Evolutionary conservation across 2,113 vertebrate species (phyloP).

Genomic region (Carassius auratus): DNA sequence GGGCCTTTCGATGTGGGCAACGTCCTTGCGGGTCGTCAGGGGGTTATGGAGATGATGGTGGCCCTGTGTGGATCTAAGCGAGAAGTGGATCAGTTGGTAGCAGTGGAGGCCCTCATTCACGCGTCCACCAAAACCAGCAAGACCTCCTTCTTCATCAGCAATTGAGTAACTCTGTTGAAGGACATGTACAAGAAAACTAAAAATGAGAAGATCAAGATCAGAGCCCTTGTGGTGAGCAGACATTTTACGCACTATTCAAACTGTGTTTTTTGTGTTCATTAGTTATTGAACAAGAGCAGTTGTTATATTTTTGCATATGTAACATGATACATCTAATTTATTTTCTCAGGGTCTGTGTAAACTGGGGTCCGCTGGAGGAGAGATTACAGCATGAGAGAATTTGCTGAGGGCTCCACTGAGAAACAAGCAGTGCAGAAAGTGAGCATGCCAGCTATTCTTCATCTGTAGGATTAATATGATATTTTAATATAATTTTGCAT

Average conservation of each 20-base stretch:
- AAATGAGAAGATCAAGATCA: constrained; percentile 97
- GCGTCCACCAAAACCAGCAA: constrained; percentile 93
- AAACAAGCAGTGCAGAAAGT: constrained; percentile 98
- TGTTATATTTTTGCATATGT: not conserved
- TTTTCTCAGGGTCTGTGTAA: constrained; percentile 91
- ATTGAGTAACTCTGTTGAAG: constrained; percentile 89
- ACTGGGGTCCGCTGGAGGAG: constrained; percentile 94
- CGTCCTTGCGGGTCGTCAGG: constrained; percentile 84
- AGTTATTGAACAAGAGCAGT: not conserved
- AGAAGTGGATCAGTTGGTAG: constrained; percentile 94
- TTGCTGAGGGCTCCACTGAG: constrained; percentile 96
- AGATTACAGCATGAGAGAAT: constrained; percentile 94
- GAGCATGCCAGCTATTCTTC: constrained; percentile 58
- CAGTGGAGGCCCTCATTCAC: constrained; percentile 93
- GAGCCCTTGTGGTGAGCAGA: constrained; percentile 89
- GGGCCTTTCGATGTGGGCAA: constrained; percentile 95
- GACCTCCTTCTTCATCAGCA: constrained; percentile 94
- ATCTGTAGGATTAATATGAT: not conserved
- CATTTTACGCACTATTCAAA: not conserved
- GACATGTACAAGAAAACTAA: constrained; percentile 97
- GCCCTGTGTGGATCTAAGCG: constrained; percentile 90
- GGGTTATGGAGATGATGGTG: constrained; percentile 99
- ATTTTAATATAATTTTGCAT: not conserved
- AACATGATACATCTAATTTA: not conserved
- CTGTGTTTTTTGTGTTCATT: not conserved